Conservation (phyloP, 2,888 invertebrate species). For the Molanna angustata region DNA sequence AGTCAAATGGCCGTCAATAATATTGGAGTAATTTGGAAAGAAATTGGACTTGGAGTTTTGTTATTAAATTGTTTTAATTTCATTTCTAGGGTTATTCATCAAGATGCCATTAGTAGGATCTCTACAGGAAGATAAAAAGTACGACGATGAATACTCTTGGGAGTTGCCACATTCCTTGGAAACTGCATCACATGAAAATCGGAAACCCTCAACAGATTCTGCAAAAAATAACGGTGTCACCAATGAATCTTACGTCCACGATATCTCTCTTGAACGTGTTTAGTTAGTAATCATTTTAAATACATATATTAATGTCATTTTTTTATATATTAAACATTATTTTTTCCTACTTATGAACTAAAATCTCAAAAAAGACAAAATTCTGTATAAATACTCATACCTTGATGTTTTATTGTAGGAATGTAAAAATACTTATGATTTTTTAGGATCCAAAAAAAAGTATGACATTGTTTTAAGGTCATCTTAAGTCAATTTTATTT, state of each 20-base stretch:
- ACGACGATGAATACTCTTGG: slow-evolving; percentile 65
- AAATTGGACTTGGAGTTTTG: no score
- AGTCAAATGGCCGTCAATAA: no score
- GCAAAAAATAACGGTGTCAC: slow-evolving; percentile 9
- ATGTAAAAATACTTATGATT: no score
- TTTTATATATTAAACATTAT: no score
- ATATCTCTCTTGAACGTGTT: slow-evolving; percentile 17
- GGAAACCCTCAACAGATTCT: slow-evolving; percentile 9
- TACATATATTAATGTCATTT: not conserved
- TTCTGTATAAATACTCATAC: no score
- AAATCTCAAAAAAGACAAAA: no score
- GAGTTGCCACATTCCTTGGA: slow-evolving; percentile 49
- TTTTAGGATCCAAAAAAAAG: no score
- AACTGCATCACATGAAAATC: slow-evolving; percentile 1
- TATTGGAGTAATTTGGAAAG: no score
- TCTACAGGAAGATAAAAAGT: slow-evolving; percentile 56
- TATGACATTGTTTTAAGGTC: no score
- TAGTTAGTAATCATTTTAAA: slow-evolving; percentile 1
- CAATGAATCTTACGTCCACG: slow-evolving; percentile 8
- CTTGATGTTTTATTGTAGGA: no score
- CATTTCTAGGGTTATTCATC: slow-evolving; percentile 25
- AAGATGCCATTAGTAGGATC: slow-evolving; percentile 39
- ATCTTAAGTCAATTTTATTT: no score
- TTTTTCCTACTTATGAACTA: no score
- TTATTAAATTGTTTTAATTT: not conserved